Base-by-base conservation (phyloP, 1,140 invertebrate species). In the Monochamus saltuarius region DNA sequence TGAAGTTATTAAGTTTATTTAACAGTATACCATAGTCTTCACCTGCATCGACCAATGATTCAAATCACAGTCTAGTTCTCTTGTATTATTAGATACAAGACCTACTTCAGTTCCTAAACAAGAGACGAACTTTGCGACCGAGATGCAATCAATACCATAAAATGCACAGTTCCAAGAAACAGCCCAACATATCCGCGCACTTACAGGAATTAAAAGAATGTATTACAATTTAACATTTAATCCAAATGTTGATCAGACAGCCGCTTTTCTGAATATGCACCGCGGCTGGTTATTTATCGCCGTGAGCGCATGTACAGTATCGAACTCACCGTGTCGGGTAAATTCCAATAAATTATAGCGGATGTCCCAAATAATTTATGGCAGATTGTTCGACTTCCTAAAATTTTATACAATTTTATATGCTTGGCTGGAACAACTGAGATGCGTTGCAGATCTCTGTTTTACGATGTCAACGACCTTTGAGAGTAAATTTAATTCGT, bases 201-300 rank as follows among this genome's bases (percentile, higher is more conserved):
- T 56, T 62, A 64, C 67, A 65, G 59, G 65, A 67, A 69, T 67
- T 66, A 69, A 66, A 69, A 67, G 67, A 69, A 67, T 67, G 67
- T 67, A 69, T 65, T 69, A 67, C 67, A 65, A 66, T 69, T 69
- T 69, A 65, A 69, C 67, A 67, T 69, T 69, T 69, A 69, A 69
- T 69, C 67, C 67, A 67, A 69, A 69, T 69, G 65, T 65, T 69
- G 67, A 69, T 69, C 67, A 62, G 65, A 63, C 65, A 60, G 55
- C 67, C 60, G 62, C 54, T 61, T 47, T 46, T 67, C 62, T 65
- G 62, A 56, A 56, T 40, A 47, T 45, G 59, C 56, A 19, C 42
- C 61, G 56, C 52, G 53, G 36, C 47, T 40, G 22, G 22, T 69
- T 69, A 69, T 69, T 69, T 69, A 69, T 67, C 58, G 63, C 59